Evolutionary conservation across 2,113 vertebrate genomes (phyloP), one percentile per base, ranked within the genome.

Genomic region (Puntigrus tetrazona): DNA sequence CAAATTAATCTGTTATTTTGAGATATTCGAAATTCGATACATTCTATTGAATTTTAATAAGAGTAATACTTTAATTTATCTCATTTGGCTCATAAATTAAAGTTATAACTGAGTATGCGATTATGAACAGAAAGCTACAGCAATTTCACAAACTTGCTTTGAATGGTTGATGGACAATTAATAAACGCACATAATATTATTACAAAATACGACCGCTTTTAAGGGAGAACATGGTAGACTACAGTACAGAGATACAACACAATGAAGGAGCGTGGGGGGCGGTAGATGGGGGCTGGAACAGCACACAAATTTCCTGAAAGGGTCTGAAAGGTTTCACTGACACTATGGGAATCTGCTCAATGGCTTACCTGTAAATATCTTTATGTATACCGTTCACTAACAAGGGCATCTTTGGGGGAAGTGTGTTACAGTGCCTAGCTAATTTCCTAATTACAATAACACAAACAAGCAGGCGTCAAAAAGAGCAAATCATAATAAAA

Each of bases 391-490:
- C 91, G 76, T 95, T 98, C 91, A 95, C 94, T 96, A 98, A 94
- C 84, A 98, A 96, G 94, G 96, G 96, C 97, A 97, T 97, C 97
- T 96, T 96, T 90, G 95, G 96, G 83, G 96, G 96, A 83, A 98
- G 94, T 85, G 94, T 97, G 94, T 96, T 96, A 96, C 91, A 96
- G 91, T 94, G 91, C 92, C 95, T 97, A 96, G 93, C 89, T 95
- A 95, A 88, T 90, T 92, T 93, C 95, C 96, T 97, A 93, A 89
- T 94, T 87, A 67, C 78, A 73, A 89, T 82, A 89, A 77, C 72
- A 86, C 77, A 89, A 89, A 76, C 20, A 36, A 76, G 36, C 89
- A 90, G 94, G 88, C 92, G 90, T 91, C 88, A 88, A 81, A 88
- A 87, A 88, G 57, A 67, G 67, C 52, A 77, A 74, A 79, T 84